Percentiles rank a stretch among this genome's conserved stretches.
phyloP scores from a whole-genome alignment of 2,797 vertebrate species.

The Sarcophilus harrisii region DNA sequence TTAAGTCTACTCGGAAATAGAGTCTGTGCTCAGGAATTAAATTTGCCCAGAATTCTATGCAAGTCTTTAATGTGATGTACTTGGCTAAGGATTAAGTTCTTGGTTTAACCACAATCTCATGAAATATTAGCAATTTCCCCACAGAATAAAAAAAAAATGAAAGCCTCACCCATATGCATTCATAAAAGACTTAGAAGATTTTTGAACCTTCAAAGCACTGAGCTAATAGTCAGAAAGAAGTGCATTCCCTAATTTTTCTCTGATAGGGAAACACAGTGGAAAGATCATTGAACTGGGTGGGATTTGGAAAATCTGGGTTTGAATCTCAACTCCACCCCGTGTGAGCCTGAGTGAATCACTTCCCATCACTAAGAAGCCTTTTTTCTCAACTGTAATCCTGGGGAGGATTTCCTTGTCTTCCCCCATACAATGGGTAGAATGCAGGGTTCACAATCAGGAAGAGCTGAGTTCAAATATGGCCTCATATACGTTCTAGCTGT shows the following conservation, averaged over 20 bases:
- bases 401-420: background rate
- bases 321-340: background rate
- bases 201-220: background rate
- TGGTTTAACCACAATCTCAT: conserved; percentile 48
- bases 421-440: background rate
- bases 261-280: background rate
- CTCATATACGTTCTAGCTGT: background rate
- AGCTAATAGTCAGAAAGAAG: background rate
- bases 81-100: conserved; percentile 47
- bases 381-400: background rate
- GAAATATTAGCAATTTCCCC: conserved; percentile 55
- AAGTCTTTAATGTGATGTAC: conserved; percentile 30
- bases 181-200: background rate
- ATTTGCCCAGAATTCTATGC: background rate
- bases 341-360: background rate
- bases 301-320: background rate
- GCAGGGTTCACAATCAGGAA: background rate
- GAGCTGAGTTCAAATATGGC: background rate
- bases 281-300: background rate
- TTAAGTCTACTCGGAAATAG: background rate
- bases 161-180: background rate
- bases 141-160: background rate
- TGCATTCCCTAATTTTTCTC: background rate
- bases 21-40: background rate
- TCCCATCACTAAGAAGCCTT: background rate